Base-by-base conservation (phyloP, 2,797 vertebrate genomes). In the Dryobates pubescens region DNA sequence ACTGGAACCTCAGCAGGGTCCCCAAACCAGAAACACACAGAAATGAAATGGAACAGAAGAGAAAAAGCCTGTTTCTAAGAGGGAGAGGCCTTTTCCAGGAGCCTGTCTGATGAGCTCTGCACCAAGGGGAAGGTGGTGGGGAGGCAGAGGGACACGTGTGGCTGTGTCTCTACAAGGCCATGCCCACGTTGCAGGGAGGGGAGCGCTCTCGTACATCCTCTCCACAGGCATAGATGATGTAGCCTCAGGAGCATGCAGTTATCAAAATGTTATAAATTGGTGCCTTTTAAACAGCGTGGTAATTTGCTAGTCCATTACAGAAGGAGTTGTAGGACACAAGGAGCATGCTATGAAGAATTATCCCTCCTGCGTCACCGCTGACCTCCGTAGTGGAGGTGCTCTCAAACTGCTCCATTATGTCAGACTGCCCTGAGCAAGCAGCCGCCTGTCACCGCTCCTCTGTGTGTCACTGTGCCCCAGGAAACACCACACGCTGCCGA, bases 231-330 rank as follows among this genome's bases (percentile, higher is more conserved):
- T 6, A 14, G 72, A 29, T 27, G 68, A 79, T 82, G 32, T 2
- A 43, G 75, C 72, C 75, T 74, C 72, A 26, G 94, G 49, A 89
- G 58, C 69, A 74, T 0, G 26, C 72, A 85, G 94, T 90, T 87
- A 90, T 71, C 89, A 68, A 91, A 96, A 86, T 22, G 81, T 92
- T 89, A 80, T 65, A 85, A 94, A 94, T 74, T 70, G 71, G 73
- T 87, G 54, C 87, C 86, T 93, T 88, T 92, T 94, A 91, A 95
- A 92, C 64, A 74, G 54, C 17, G 65, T 58, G 72, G 92, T 92
- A 82, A 94, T 95, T 95, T 95, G 88, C 92, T 62, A 82, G 93
- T 82, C 74, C 90, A 87, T 93, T 94, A 93, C 77, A 74, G 92
- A 34, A 88, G 75, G 72, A 91, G 62, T 36, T 90, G 84, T 36